Evolutionary conservation across 1,140 invertebrate species (phyloP).

Genomic region (Batillaria attramentaria): DNA sequence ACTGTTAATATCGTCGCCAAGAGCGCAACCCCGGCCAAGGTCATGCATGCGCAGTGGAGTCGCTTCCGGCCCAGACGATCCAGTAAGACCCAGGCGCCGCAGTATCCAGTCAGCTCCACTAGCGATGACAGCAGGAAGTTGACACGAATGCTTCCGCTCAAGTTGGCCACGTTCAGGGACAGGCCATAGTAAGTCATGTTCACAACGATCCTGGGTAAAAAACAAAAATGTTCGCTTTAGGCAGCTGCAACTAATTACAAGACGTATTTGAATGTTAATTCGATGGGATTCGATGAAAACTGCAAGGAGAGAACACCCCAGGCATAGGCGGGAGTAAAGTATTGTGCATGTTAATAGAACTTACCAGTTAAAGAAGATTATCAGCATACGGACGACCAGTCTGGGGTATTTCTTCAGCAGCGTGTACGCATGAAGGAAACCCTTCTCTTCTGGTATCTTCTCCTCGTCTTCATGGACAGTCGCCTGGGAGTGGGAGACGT

Average conservation of each 20-base stretch:
- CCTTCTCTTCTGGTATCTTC: neutral
- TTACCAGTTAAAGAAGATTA: neutral
- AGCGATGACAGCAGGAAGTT: constrained; percentile 72
- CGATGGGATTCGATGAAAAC: neutral
- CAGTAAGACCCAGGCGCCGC: constrained; percentile 70
- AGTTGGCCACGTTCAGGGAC: constrained; percentile 69
- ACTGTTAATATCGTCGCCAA: constrained; percentile 11
- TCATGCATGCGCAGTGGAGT: constrained; percentile 31
- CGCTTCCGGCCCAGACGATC: constrained; percentile 49
- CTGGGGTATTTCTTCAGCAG: neutral
- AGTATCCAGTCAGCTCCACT: constrained; percentile 85
- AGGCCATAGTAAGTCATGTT: constrained; percentile 78
- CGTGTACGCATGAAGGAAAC: neutral
- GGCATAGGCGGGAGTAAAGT: neutral
- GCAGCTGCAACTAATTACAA: neutral
- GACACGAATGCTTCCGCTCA: constrained; percentile 57
- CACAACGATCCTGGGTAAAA: constrained; percentile 80
- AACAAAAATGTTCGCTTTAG: no score
- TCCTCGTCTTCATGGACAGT: neutral
- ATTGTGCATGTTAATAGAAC: no score
- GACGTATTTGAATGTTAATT: neutral
- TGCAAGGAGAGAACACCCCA: neutral
- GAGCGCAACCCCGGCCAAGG: neutral
- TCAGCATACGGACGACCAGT: neutral
- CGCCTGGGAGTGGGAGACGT: neutral